These are phyloP conservation scores for Forpus xanthops DNA, from an alignment of 2,797 vertebrate genomes.

Conservation along the genomic window DNA sequence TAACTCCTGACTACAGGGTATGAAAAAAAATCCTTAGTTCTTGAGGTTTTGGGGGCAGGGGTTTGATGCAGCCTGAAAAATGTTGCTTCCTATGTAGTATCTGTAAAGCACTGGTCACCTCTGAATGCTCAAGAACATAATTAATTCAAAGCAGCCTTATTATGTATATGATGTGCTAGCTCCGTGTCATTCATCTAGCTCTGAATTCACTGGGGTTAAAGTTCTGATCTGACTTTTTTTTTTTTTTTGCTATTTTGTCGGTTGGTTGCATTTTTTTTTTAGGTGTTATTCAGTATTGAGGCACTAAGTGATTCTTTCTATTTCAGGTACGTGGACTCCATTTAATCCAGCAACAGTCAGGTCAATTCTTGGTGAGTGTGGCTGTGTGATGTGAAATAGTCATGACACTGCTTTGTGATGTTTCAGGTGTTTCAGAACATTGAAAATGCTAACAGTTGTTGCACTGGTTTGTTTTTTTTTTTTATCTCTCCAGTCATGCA, in stretches of 20 bases:
- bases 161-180: not conserved
- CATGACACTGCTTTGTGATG: not conserved
- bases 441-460: not conserved
- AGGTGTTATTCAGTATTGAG: not conserved
- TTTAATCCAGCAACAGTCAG: constrained; percentile 97
- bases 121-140: not conserved
- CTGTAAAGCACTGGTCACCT: not conserved
- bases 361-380: constrained; percentile 92
- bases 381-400: not conserved
- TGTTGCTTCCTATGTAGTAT: not conserved
- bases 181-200: not conserved
- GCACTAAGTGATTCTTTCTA: constrained; percentile 21
- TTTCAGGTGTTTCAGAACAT: not conserved
- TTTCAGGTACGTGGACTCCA: constrained; percentile 95
- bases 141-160: not conserved
- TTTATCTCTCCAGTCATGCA: not conserved
- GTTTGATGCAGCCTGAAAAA: not conserved
- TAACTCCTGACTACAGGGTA: not conserved
- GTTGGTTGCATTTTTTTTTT: not conserved
- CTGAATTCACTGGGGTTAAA: not conserved
- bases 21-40: not conserved
- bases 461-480: not conserved
- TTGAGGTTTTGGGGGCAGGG: not conserved
- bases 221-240: not conserved
- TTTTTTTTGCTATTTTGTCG: not conserved